Evolutionary conservation across 2,888 invertebrate genomes (phyloP).

Genomic region (Latrodectus elegans): DNA sequence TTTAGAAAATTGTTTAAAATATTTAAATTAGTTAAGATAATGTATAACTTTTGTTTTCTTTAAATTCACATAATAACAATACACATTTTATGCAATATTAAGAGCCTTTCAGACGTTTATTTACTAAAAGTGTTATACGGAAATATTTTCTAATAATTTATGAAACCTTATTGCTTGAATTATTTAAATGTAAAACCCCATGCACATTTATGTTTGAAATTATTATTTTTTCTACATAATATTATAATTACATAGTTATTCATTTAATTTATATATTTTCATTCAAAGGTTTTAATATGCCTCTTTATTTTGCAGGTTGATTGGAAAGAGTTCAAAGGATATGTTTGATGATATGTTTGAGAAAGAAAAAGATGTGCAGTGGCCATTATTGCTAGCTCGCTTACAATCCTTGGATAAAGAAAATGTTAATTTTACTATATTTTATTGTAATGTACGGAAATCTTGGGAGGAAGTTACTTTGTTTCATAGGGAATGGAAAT

Average conservation of each 20-base stretch:
- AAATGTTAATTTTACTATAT: constrained; percentile 71
- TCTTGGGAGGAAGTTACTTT: no score
- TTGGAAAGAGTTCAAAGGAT: constrained; percentile 73
- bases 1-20: no score
- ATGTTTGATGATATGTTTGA: constrained; percentile 85
- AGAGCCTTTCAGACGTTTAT: no score
- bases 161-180: no score
- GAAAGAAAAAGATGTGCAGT: constrained; percentile 82
- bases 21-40: no score
- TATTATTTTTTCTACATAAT: not conserved
- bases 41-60: no score
- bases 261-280: not conserved
- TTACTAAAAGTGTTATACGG: no score
- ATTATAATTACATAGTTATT: not conserved
- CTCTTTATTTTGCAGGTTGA: constrained; percentile 30
- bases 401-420: constrained; percentile 83
- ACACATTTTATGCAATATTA: no score
- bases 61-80: no score
- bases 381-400: constrained; percentile 86
- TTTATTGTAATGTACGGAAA: not conserved
- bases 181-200: no score
- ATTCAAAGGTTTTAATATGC: not conserved
- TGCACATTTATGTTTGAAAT: not conserved
- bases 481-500: no score
- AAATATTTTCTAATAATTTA: no score